phyloP scores from a whole-genome alignment of 2,113 vertebrate genomes.

The Lagopus muta region DNA sequence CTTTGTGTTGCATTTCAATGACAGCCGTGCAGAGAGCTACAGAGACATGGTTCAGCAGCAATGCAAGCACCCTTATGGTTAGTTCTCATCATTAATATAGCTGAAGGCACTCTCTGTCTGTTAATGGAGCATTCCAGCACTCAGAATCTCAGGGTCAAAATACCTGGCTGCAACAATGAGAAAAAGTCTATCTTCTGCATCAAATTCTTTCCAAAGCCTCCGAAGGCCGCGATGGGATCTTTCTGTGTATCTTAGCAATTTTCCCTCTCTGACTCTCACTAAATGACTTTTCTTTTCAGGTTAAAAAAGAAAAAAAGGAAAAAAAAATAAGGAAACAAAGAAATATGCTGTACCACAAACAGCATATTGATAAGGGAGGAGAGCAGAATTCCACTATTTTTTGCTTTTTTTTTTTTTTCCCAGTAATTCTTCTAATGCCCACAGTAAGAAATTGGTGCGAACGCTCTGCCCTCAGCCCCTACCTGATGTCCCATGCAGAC shows the following conservation, averaged over 20 bases:
- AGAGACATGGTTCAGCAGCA: background rate
- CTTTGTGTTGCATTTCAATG: background rate
- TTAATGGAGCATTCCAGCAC: background rate
- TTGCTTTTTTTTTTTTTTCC: background rate
- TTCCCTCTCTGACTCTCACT: background rate
- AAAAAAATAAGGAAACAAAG: background rate
- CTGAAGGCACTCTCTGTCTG: background rate
- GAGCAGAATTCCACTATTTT: background rate
- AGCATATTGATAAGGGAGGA: background rate
- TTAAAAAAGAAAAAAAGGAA: background rate
- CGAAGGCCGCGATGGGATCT: fast-evolving
- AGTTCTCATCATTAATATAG: background rate
- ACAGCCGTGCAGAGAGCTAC: background rate
- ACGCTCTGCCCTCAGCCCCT: background rate
- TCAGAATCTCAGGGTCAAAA: background rate
- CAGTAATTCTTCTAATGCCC: background rate
- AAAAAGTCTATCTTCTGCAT: background rate
- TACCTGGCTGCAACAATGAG: background rate
- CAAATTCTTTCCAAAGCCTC: background rate
- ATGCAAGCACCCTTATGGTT: background rate
- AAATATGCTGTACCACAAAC: background rate
- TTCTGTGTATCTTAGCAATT: background rate
- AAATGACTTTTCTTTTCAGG: background rate
- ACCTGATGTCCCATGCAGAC: background rate
- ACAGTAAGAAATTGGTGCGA: background rate